Conservation (phyloP, 2,113 vertebrate species). For the Leptodactylus fuscus region DNA sequence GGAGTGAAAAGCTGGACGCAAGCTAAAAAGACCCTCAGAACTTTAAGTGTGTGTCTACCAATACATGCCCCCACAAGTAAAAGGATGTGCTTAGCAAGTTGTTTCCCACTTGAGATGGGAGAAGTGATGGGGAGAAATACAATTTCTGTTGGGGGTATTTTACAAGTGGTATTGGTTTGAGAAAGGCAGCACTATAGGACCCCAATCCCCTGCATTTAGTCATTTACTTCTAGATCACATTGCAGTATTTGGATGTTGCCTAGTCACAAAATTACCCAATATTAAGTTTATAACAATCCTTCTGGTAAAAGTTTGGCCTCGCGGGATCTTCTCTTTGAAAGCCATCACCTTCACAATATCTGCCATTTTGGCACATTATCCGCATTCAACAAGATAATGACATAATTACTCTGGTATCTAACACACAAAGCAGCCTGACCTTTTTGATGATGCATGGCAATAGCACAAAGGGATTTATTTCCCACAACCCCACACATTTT, state of each 20-base stretch:
- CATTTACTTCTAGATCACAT: background rate
- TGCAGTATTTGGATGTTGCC: background rate
- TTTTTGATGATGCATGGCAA: conserved; percentile 48
- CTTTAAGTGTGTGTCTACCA: no score
- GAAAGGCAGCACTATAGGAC: no score
- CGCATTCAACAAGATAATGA: conserved; percentile 38
- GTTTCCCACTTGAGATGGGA: no score
- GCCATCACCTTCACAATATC: background rate
- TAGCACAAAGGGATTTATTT: conserved; percentile 31
- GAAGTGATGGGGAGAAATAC: no score
- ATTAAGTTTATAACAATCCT: background rate
- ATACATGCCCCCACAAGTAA: no score
- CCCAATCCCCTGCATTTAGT: no score
- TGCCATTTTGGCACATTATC: conserved; percentile 21
- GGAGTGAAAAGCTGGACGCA: no score
- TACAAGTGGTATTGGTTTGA: no score
- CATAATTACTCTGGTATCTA: conserved; percentile 38
- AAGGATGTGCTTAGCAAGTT: no score
- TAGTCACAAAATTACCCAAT: background rate
- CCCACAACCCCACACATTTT: background rate
- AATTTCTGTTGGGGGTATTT: no score
- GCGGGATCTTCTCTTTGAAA: background rate
- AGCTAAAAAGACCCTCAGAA: no score
- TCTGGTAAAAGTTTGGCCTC: background rate
- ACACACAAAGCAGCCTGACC: conserved; percentile 38